Percentiles rank a stretch among this genome's conserved stretches.
phyloP scores from a whole-genome alignment of 2,113 vertebrate genomes.

The Elephantulus edwardii region DNA sequence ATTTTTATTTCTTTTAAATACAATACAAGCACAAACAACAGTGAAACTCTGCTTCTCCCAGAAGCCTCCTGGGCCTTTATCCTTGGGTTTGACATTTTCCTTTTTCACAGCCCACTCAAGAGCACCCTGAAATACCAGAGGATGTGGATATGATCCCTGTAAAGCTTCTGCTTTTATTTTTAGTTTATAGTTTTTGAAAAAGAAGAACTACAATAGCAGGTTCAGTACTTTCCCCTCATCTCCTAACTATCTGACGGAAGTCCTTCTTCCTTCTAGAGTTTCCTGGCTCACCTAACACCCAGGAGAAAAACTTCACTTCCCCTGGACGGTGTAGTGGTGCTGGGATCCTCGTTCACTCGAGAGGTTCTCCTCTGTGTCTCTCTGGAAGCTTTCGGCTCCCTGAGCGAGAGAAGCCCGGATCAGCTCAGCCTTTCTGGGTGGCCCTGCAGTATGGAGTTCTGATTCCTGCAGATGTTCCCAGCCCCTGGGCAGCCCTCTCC shows the following conservation, averaged over 20 bases:
- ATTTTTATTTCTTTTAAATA: not conserved
- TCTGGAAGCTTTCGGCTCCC: not conserved
- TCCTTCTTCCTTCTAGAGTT: constrained; percentile 32
- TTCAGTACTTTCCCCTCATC: not conserved
- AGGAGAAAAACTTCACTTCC: not conserved
- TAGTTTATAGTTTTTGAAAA: constrained; percentile 8
- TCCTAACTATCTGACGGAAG: constrained; percentile 20
- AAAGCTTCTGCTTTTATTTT: not conserved
- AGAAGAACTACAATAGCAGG: not conserved
- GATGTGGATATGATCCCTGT: not conserved
- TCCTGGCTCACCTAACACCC: not conserved
- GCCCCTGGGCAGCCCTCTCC: not conserved
- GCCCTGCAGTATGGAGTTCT: not conserved
- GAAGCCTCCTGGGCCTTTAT: not conserved
- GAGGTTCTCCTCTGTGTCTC: not conserved
- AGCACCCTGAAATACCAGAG: not conserved
- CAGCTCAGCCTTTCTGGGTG: not conserved
- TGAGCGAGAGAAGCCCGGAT: not conserved
- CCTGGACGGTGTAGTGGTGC: not conserved
- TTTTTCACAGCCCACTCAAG: not conserved
- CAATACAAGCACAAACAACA: not conserved
- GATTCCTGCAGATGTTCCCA: not conserved
- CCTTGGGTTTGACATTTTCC: not conserved
- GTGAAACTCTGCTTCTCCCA: not conserved
- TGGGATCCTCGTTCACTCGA: not conserved